Evolutionary conservation across 2,797 vertebrate genomes (phyloP).

Genomic region (Varecia variegata): DNA sequence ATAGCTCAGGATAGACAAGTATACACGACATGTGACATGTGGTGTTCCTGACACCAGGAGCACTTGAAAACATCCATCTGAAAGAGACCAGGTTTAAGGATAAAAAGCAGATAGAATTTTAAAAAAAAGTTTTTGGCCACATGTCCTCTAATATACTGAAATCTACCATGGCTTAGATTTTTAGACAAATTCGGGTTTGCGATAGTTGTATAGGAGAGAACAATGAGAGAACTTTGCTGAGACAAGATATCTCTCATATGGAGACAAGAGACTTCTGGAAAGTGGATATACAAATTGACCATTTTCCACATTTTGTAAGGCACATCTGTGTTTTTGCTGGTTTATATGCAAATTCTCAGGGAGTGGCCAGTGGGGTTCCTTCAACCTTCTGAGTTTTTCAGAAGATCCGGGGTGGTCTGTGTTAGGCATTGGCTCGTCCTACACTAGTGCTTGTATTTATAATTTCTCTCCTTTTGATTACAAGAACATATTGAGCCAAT

Average conservation of each 20-base stretch:
- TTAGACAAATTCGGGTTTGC: neutral
- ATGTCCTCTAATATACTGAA: neutral
- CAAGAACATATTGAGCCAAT: neutral
- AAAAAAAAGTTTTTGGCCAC: neutral
- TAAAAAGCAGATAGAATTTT: neutral
- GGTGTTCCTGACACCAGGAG: rapidly evolving
- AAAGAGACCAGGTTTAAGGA: neutral
- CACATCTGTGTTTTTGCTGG: neutral
- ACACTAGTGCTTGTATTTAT: neutral
- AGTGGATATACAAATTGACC: neutral
- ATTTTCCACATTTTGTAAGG: neutral
- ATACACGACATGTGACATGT: neutral
- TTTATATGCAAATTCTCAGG: neutral
- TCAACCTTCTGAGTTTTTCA: neutral
- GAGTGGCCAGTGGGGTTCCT: neutral
- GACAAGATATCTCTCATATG: neutral
- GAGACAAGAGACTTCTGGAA: neutral
- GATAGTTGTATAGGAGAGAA: neutral
- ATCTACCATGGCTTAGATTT: neutral
- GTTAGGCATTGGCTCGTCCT: neutral
- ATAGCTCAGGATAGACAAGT: neutral
- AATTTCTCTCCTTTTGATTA: conserved; percentile 5
- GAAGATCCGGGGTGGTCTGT: neutral
- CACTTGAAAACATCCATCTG: neutral
- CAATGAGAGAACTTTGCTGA: neutral